Percentiles rank a stretch among this genome's conserved stretches.
Conservation (phyloP, 2,113 vertebrate species). For the Oncorhynchus keta region DNA sequence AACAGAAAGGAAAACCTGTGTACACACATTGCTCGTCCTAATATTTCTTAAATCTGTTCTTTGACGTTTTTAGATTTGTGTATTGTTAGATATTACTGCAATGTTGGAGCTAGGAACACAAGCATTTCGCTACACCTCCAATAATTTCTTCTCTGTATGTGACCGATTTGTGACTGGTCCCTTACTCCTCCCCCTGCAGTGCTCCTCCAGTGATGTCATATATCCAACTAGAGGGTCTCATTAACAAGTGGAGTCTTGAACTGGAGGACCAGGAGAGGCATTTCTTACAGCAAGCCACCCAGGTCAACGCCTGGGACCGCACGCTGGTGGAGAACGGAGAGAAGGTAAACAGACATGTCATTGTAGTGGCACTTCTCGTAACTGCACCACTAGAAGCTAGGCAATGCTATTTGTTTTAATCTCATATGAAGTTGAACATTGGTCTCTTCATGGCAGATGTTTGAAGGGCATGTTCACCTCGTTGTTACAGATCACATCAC, state of each 20-base stretch:
- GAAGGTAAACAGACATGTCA: conserved; percentile 66
- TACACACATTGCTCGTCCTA: too few species aligned
- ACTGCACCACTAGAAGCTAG: too few species aligned
- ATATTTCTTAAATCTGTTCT: too few species aligned
- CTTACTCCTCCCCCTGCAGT: conserved; percentile 8
- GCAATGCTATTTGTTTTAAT: too few species aligned
- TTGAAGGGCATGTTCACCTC: neutral
- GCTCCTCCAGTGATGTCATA: conserved; percentile 87
- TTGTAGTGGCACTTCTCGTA: too few species aligned
- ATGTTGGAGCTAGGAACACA: too few species aligned
- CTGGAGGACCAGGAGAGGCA: conserved; percentile 96
- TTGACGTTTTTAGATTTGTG: too few species aligned
- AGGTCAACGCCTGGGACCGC: conserved; percentile 95
- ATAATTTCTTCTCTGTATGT: too few species aligned
- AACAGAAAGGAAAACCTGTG: too few species aligned
- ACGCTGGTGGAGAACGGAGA: conserved; percentile 92
- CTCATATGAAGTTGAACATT: neutral
- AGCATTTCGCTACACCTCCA: too few species aligned
- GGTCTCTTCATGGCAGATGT: neutral
- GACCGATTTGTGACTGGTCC: neutral
- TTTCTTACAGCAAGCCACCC: conserved; percentile 93
- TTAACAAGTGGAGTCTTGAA: conserved; percentile 98
- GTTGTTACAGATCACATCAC: conserved; percentile 77
- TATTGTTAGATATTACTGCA: too few species aligned
- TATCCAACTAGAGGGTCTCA: conserved; percentile 89